A percentile compares a stretch with the other conserved stretches of the same genome.
phyloP scores from a whole-genome alignment of 2,888 invertebrate genomes.

The Leptinotarsa tumamoca region DNA sequence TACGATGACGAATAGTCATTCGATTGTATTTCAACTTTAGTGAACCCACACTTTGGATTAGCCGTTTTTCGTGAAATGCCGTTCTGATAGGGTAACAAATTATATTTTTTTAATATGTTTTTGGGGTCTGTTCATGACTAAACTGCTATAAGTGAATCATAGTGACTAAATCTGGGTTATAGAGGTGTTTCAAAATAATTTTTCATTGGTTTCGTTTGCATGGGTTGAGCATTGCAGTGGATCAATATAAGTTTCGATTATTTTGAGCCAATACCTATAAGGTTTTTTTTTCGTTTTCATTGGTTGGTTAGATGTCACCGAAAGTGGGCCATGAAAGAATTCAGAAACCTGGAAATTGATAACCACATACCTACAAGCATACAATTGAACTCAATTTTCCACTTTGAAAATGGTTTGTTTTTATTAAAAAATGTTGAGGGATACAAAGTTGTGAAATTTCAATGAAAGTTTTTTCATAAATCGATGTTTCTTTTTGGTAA shows the following conservation, averaged over 20 bases:
- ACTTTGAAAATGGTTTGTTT: no score
- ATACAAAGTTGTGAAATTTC: no score
- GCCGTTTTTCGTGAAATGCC: constrained; percentile 4
- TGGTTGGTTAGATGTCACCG: no score
- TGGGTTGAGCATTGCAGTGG: constrained; percentile 18
- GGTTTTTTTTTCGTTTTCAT: no score
- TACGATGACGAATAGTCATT: background rate
- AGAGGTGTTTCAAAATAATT: background rate
- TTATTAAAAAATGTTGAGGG: no score
- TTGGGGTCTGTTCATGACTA: constrained; percentile 12
- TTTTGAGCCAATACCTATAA: no score
- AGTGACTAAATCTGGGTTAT: constrained; percentile 14
- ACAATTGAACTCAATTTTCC: no score
- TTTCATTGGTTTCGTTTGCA: constrained; percentile 13
- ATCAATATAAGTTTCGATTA: background rate
- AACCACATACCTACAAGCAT: no score
- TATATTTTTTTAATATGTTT: constrained; percentile 7
- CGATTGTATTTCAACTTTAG: background rate
- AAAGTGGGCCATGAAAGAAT: no score
- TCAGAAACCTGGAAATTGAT: no score
- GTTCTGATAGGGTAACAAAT: constrained; percentile 9
- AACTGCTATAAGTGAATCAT: constrained; percentile 18
- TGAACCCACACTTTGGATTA: constrained; percentile 17
- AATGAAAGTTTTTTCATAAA: no score
- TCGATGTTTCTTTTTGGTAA: no score